Evolutionary conservation across 2,888 invertebrate genomes (phyloP), one percentile per base, ranked within the genome.

Genomic region (Zhengitettix transpicula): DNA sequence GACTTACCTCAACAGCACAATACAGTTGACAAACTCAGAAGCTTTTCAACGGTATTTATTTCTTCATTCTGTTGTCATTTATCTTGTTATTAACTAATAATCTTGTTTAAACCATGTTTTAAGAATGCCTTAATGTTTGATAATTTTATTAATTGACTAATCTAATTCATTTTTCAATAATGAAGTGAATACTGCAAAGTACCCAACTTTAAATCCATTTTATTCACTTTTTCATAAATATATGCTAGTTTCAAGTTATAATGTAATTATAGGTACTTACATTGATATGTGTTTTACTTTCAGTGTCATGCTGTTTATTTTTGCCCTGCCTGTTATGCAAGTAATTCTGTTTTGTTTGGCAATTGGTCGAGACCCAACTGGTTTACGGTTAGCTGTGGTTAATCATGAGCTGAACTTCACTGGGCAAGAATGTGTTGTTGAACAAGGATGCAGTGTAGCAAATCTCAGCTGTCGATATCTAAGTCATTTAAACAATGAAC

Each of bases 301-400:
- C 67, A 78, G 78, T 53, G 89, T 94, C 63, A 89, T 95, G 87
- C 77, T 93, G 69, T 95, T 95, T 75, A 91, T 94, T 69, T 94
- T 94, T 73, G 89, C 91, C 44, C 75, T 94, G 67, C 94, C 94
- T n/a, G 89, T 91, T 41, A 87, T 94, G 83, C 92, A 94, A 76
- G 92, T 94, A 63, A 89, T 93, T 60, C 81, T 95, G 61, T 94
- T 94, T 79, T 94, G 94, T 71, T 75, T 93, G 72, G 94, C 94
- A 61, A 93, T 92, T 65, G 92, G 92, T 56, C 79, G 90, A 40
- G 91, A 92, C 72, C 92, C 92, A 0, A 85, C 83, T 61, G 89
- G 87, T 56, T 78, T 94, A 7, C 84, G 81, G 67, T 72, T 94
- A 70, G 91, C 91, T 51, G 82, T 91, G 69, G 82, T 86, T 56